Evolutionary conservation across 2,113 vertebrate species (phyloP), one percentile per base, ranked within the genome.

Genomic region (Tenrec ecaudatus): DNA sequence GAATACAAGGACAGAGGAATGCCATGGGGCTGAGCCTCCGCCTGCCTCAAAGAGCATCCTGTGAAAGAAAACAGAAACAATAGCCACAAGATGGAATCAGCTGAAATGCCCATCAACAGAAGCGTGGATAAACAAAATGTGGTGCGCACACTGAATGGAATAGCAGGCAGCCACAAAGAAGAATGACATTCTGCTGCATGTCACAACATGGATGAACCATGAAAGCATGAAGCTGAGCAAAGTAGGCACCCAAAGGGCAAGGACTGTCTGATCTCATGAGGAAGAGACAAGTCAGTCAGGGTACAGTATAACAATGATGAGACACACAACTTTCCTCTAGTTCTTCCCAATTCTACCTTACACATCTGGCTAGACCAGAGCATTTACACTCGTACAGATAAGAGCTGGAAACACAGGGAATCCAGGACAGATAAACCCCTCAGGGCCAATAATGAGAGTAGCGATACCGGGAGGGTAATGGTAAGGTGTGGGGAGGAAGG

Each of bases 1-100:
- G 25, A 53, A 66, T 11, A 62, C 57, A 87, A 23, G 25, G 57
- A 57, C 68, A 88, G 78, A 77, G 60, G 25, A 12, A 58, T 1
- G 22, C 19, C 20, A 58, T 17, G 33, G 57, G 64, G n/a, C 31
- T 40, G 3, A 20, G 58, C 36, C 36, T 22, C 29, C 17, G 75
- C 57, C 43, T 92, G 77, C 62, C 75, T 53, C 25, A 82, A 82
- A 91, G 86, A 58, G 43, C 73, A 25, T 29, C 53, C 68, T 93
- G 53, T 84, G 89, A 93, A 53, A 86, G 88, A 86, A 86, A 90
- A 85, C 16, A 88, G 43, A 47, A 88, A 16, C 68, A 31, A 15
- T 15, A 3, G 29, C 33, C 31, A 69, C 29, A 69, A 33, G n/a
- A 16, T 33, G 16, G 68, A 69, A n/a, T 71, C 31, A 71, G n/a